phyloP scores from a whole-genome alignment of 2,797 vertebrate species.

The Gallirallus australis region DNA sequence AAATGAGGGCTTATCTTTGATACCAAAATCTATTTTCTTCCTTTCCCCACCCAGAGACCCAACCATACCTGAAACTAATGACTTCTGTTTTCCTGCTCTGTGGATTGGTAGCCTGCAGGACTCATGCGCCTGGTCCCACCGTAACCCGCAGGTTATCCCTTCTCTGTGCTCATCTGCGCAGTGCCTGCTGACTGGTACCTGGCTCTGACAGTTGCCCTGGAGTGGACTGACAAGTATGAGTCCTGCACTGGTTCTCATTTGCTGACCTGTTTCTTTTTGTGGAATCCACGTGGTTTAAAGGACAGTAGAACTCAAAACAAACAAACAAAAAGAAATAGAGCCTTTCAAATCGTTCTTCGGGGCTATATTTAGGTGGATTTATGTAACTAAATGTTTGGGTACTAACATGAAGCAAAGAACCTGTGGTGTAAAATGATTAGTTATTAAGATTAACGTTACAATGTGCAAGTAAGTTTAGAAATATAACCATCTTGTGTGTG shows the following conservation, averaged over 20 bases:
- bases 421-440: not conserved
- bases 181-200: not conserved
- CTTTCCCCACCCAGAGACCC: not conserved
- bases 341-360: not conserved
- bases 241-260: not conserved
- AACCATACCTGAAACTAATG: not conserved
- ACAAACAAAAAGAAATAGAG: not conserved
- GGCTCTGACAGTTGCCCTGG: not conserved
- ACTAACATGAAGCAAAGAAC: not conserved
- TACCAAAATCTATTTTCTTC: not conserved
- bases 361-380: not conserved
- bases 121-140: accelerated
- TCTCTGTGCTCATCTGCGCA: not conserved
- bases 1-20: not conserved
- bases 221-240: not conserved
- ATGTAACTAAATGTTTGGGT: not conserved
- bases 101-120: not conserved
- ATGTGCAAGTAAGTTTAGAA: conserved; percentile 6
- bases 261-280: not conserved
- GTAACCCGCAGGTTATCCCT: not conserved
- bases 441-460: not conserved
- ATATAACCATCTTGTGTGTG: not conserved
- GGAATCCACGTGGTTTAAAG: not conserved
- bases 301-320: not conserved
- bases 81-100: not conserved